phyloP scores from a whole-genome alignment of 2,113 vertebrate genomes.

The Cranoglanis bouderius region DNA sequence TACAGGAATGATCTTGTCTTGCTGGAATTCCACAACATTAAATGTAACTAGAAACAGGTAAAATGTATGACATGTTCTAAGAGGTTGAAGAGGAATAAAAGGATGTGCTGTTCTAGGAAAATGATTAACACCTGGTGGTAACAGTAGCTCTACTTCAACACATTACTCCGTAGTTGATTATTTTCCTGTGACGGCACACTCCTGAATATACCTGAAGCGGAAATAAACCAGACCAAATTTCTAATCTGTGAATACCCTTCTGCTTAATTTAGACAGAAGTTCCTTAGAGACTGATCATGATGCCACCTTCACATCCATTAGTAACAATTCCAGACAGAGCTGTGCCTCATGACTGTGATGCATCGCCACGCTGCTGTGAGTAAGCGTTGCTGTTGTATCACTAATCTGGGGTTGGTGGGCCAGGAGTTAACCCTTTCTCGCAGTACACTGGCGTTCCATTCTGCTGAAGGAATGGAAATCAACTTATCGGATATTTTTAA shows the following conservation, averaged over 20 bases:
- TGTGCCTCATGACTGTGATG: constrained; percentile 34
- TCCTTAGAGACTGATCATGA: not conserved
- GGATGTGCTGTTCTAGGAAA: not conserved
- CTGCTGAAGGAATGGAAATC: too few species aligned
- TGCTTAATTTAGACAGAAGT: constrained; percentile 7
- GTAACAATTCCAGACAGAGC: constrained; percentile 39
- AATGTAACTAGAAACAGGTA: not conserved
- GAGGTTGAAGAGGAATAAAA: not conserved
- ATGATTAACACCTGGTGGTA: not conserved
- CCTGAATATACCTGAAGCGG: not conserved
- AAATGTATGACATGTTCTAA: not conserved
- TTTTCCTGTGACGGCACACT: not conserved
- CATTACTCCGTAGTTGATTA: too few species aligned
- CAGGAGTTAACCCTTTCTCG: not conserved
- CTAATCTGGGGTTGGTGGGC: not conserved
- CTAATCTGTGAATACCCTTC: not conserved
- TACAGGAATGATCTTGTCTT: not conserved
- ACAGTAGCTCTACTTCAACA: not conserved
- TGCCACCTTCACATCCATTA: not conserved
- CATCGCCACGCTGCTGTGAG: constrained; percentile 30
- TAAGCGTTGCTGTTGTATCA: constrained; percentile 22
- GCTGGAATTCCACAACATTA: not conserved
- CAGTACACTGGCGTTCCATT: too few species aligned
- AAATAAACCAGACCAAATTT: not conserved
- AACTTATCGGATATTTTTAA: too few species aligned